These are phyloP conservation scores for Pachycephala philippinensis DNA, from an alignment of 2,113 vertebrate species.

Conservation along the genomic window DNA sequence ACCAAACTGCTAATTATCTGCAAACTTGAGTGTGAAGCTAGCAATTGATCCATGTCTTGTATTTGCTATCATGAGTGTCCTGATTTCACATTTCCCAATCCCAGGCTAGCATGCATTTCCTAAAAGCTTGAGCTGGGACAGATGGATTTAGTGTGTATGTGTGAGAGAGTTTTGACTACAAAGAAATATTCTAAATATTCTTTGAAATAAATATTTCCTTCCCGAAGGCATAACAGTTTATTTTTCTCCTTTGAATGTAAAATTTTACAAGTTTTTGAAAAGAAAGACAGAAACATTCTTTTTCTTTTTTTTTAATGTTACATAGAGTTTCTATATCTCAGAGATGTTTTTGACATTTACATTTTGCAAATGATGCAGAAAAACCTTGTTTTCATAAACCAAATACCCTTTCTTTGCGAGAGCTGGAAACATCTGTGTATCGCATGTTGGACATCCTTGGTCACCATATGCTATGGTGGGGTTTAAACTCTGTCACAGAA, in stretches of 20 bases:
- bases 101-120: neutral
- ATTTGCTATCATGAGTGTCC: neutral
- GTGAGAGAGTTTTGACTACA: neutral
- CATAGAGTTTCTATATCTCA: neutral
- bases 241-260: neutral
- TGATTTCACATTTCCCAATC: neutral
- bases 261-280: neutral
- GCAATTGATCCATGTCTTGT: neutral
- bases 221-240: neutral
- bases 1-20: neutral
- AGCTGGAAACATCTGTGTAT: neutral
- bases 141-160: neutral
- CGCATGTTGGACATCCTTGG: neutral
- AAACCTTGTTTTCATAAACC: neutral
- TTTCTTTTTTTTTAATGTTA: neutral
- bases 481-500: neutral
- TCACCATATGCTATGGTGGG: neutral
- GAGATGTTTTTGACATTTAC: neutral
- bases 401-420: neutral
- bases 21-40: neutral
- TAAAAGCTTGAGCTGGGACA: neutral
- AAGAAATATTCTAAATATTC: neutral
- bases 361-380: neutral
- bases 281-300: neutral
- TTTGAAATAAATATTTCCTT: neutral